Conservation (phyloP, 2,888 invertebrate genomes). For the Mesochorus sp. region DNA sequence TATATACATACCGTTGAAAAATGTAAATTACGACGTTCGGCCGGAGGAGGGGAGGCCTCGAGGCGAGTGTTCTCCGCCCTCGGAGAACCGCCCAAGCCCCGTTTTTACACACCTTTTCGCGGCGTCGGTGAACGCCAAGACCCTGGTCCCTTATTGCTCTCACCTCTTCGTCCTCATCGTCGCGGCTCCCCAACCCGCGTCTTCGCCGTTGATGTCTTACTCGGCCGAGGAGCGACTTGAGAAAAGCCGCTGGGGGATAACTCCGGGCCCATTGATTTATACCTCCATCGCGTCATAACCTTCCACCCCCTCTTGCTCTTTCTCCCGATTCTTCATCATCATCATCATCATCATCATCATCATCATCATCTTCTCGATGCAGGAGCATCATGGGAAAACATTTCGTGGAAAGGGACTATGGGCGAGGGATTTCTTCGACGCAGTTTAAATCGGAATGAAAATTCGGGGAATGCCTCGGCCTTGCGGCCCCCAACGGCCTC, state of each 20-base stretch:
- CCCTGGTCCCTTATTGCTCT: slow-evolving; percentile 3
- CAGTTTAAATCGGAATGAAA: background rate
- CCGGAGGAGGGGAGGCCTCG: background rate
- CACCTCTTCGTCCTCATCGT: slow-evolving; percentile 37
- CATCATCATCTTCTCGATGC: slow-evolving; percentile 18
- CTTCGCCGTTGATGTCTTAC: slow-evolving; percentile 61
- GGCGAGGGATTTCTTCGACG: background rate
- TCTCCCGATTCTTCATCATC: slow-evolving; percentile 22
- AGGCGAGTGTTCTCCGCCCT: slow-evolving; percentile 53
- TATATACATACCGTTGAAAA: slow-evolving; percentile 51
- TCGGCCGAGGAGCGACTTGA: slow-evolving; percentile 25
- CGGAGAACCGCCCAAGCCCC: slow-evolving; percentile 54
- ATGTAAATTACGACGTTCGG: slow-evolving; percentile 51
- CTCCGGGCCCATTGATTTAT: slow-evolving; percentile 60
- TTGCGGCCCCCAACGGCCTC: no score
- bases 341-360: no score
- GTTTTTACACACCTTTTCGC: slow-evolving; percentile 64
- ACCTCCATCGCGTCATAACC: slow-evolving; percentile 52
- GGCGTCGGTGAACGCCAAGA: slow-evolving; percentile 44
- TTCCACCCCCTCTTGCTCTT: slow-evolving; percentile 28
- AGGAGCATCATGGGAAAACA: slow-evolving; percentile 16
- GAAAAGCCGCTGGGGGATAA: slow-evolving; percentile 46
- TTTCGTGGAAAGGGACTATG: slow-evolving; percentile 29
- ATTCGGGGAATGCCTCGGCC: background rate
- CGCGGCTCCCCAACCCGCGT: slow-evolving; percentile 29